phyloP scores from a whole-genome alignment of 2,888 invertebrate species.

The Andrena camellia region DNA sequence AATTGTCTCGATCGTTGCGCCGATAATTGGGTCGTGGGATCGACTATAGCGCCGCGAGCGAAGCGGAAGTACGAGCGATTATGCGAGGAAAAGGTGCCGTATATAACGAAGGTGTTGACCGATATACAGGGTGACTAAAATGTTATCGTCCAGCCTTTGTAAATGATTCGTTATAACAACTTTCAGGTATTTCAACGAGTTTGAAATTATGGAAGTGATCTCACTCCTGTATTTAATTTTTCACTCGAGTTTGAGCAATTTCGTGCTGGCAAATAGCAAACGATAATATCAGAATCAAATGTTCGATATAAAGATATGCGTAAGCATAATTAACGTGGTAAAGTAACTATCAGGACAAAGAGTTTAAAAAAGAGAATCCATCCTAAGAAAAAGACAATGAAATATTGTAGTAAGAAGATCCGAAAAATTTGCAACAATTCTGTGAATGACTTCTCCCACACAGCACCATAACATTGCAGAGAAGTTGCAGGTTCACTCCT shows the following conservation, averaged over 20 bases:
- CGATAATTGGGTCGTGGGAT: constrained; percentile 65
- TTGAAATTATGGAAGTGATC: background rate
- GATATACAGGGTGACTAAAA: background rate
- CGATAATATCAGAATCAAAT: background rate
- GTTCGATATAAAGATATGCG: too few relatives aligned
- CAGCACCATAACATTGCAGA: too few relatives aligned
- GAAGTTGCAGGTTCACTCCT: too few relatives aligned
- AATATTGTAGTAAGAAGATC: too few relatives aligned
- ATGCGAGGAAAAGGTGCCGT: constrained; percentile 33
- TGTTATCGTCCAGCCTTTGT: background rate
- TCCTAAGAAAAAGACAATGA: too few relatives aligned
- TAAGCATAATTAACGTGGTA: too few relatives aligned
- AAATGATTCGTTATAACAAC: background rate
- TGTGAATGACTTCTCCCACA: too few relatives aligned
- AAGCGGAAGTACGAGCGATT: constrained; percentile 29
- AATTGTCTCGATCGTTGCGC: constrained; percentile 59
- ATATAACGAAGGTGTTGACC: constrained; percentile 13
- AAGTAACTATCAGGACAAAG: too few relatives aligned
- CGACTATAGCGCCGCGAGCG: constrained; percentile 40
- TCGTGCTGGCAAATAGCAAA: background rate
- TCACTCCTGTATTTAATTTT: too few relatives aligned
- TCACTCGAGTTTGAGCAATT: too few relatives aligned
- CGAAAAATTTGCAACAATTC: too few relatives aligned
- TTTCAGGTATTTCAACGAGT: background rate
- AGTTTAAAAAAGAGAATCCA: background rate